These are phyloP conservation scores for Neotoxoptera formosana DNA, from an alignment of 1,140 invertebrate species.

Conservation along the genomic window DNA sequence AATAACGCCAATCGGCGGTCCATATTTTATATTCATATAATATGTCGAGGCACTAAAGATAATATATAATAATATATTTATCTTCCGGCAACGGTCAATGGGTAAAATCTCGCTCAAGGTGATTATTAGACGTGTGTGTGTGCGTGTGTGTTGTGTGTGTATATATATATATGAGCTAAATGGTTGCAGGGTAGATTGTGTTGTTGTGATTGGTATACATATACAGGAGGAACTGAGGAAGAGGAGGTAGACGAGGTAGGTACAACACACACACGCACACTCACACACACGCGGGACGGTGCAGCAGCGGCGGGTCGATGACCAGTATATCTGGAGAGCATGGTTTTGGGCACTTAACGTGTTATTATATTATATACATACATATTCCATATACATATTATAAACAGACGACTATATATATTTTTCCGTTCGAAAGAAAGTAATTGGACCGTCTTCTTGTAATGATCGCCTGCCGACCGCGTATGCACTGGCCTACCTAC, in stretches of 20 bases:
- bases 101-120: slow-evolving; percentile 47
- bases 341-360: slow-evolving; percentile 55
- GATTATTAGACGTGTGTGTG: slow-evolving; percentile 33
- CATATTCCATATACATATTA: not conserved
- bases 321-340: slow-evolving; percentile 31
- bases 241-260: not conserved
- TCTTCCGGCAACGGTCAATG: slow-evolving; percentile 46
- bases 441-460: slow-evolving; percentile 56
- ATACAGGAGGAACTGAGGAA: slow-evolving; percentile 14
- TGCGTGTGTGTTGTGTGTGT: not conserved
- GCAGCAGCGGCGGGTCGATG: slow-evolving; percentile 12
- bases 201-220: slow-evolving; percentile 10
- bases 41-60: slow-evolving; percentile 29
- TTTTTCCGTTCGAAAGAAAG: slow-evolving; percentile 37
- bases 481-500: slow-evolving; percentile 15
- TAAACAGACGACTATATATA: not conserved
- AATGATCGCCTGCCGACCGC: slow-evolving; percentile 51
- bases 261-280: not conserved
- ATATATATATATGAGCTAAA: slow-evolving; percentile 25
- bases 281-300: not conserved
- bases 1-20: slow-evolving; percentile 39
- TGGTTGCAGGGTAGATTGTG: slow-evolving; percentile 52
- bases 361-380: slow-evolving; percentile 46
- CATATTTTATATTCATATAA: slow-evolving; percentile 3
- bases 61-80: slow-evolving; percentile 44